Base-by-base conservation (phyloP, 92 coral and sea anemone species). In the Porites divaricata region DNA sequence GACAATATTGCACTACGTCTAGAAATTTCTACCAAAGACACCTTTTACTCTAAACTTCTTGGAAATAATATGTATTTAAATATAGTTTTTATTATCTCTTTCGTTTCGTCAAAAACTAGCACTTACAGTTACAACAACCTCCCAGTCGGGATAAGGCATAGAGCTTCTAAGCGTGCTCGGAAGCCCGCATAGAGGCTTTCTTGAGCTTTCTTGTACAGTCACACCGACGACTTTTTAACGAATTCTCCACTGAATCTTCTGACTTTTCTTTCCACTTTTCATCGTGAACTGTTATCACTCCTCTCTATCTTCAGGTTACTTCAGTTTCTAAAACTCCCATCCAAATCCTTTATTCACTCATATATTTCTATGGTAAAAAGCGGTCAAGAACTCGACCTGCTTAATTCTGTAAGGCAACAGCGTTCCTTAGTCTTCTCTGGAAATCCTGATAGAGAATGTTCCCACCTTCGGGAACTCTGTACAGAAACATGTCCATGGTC, bases 401-500 rank as follows among this genome's bases (percentile, higher is more conserved):
- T 56, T 75, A 84, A 41, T 58, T 75, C 81, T 84, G 82, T 57
- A 75, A 49, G 9, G 88, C 88, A 9, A 97, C 98, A 20, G 99
- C 98, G 21, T 89, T 86, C 71, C 98, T 84, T 50, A 97, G 87
- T 49, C 99, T 78, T 24, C 98, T 82, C 83, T 97, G 99, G 83
- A 97, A 97, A 90, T 97, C 99, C 72, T 93, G 98, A 70, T 95
- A 97, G 8, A 97, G 85, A 21, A 97, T 88, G 63, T 90, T 91
- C 14, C 99, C 99, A 14, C 99, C 99, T 41, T 93, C 93, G 8
- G 99, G 99, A 13, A 97, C 99, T 53, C 99, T 76, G 89, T 95
- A 97, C 76, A 97, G 74, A 65, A 97, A 97, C 99, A 97, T 97
- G 89, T 97, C 99, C 67, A 95, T 80, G 6, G 99, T 97, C 99